Percentiles rank a stretch among this genome's conserved stretches.
phyloP scores from a whole-genome alignment of 2,797 vertebrate species.

The Sardinella longiceps region DNA sequence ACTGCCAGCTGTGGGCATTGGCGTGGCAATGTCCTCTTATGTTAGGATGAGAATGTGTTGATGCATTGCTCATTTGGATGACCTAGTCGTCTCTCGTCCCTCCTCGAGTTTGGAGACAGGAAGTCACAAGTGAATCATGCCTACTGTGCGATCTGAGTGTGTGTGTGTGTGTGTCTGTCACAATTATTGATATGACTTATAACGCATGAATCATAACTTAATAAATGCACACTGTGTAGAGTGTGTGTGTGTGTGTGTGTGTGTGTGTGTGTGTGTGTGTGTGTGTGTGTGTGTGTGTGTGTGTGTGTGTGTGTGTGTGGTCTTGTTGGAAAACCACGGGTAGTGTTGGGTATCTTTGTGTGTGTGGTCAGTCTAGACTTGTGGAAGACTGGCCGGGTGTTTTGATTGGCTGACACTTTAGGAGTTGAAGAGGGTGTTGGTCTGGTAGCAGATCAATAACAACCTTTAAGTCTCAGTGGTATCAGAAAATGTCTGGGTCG shows the following conservation, averaged over 20 bases:
- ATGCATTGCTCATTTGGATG: not conserved
- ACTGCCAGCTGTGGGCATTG: not conserved
- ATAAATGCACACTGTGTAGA: not conserved
- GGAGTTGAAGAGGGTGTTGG: not conserved
- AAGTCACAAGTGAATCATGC: constrained; percentile 28
- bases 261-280: not conserved
- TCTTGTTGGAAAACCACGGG: not conserved
- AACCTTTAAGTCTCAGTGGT: not conserved
- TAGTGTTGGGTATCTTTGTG: not conserved
- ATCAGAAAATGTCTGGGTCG: not conserved
- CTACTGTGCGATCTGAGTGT: constrained; percentile 30
- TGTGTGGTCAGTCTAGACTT: not conserved
- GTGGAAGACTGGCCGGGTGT: not conserved
- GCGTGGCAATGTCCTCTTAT: not conserved
- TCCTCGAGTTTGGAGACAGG: not conserved
- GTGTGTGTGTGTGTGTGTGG: constrained; percentile 8
- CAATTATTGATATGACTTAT: not conserved
- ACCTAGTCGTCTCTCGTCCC: not conserved
- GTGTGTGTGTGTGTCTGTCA: not conserved
- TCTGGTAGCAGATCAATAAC: not conserved
- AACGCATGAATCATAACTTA: not conserved
- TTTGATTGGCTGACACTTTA: not conserved
- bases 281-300: not conserved
- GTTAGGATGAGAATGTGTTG: not conserved
- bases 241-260: not conserved